Percentiles rank a stretch among this genome's conserved stretches.
Evolutionary conservation across 2,888 invertebrate species (phyloP).

Genomic region (Apamea epomidion): DNA sequence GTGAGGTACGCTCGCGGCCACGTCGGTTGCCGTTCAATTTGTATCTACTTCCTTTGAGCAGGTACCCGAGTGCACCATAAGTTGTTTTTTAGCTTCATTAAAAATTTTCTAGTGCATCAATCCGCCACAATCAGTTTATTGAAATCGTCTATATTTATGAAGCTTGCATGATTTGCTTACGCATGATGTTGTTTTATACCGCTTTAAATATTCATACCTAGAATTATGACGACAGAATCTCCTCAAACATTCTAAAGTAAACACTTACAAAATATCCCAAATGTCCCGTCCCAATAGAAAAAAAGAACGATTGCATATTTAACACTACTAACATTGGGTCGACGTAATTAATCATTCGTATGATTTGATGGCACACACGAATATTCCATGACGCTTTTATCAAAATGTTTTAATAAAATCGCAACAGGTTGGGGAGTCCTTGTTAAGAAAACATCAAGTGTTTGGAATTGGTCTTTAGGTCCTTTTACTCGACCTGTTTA

Average conservation of each 20-base stretch:
- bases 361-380: slow-evolving; percentile 51
- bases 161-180: slow-evolving; percentile 7
- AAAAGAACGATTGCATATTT: slow-evolving; percentile 35
- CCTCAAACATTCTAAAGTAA: not conserved
- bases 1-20: slow-evolving; percentile 74
- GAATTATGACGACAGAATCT: not conserved
- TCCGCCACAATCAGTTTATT: slow-evolving; percentile 21
- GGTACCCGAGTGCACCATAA: slow-evolving; percentile 56
- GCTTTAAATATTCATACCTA: not conserved
- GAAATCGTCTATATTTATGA: not conserved
- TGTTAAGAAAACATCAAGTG: slow-evolving; percentile 44
- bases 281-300: slow-evolving; percentile 7
- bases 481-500: not conserved
- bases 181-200: not conserved
- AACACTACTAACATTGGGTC: slow-evolving; percentile 47
- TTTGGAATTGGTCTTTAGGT: slow-evolving; percentile 21
- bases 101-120: slow-evolving; percentile 50
- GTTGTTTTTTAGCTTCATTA: slow-evolving; percentile 58
- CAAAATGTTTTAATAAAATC: slow-evolving; percentile 47
- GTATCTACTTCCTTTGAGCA: slow-evolving; percentile 81
- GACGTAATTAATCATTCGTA: slow-evolving; percentile 52
- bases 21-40: slow-evolving; percentile 80
- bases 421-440: slow-evolving; percentile 46
- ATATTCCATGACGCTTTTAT: slow-evolving; percentile 36
- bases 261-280: not conserved